These are phyloP conservation scores for Urocitellus parryii DNA, from an alignment of 2,113 vertebrate genomes.

Conservation along the genomic window DNA sequence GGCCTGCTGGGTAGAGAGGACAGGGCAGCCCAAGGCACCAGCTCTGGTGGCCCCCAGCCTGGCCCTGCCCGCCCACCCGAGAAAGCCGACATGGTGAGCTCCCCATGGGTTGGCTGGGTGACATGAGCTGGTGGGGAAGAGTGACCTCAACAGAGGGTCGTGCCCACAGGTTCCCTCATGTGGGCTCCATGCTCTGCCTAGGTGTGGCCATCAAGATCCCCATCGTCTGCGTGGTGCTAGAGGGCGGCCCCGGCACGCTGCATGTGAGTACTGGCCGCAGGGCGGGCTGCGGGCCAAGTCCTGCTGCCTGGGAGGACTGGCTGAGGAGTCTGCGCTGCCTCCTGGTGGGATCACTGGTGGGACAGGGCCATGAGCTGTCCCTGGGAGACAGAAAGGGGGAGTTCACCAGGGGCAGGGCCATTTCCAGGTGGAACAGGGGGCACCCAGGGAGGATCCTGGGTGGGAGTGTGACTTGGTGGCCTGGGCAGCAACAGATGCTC, in stretches of 20 bases:
- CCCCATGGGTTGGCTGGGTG: too few species aligned
- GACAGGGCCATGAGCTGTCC: neutral
- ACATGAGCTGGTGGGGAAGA: neutral
- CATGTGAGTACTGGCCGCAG: constrained; percentile 88
- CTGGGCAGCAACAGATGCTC: neutral
- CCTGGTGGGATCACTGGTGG: rapidly evolving
- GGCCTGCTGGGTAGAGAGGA: neutral
- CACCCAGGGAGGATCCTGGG: rapidly evolving
- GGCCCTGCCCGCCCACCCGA: rapidly evolving
- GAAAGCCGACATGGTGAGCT: rapidly evolving
- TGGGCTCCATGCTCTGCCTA: constrained; percentile 60
- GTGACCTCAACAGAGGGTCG: rapidly evolving
- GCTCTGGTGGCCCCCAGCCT: neutral
- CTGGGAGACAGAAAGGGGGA: too few species aligned
- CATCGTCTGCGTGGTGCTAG: constrained; percentile 95
- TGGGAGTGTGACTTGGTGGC: neutral
- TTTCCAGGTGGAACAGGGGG: neutral
- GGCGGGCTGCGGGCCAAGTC: rapidly evolving
- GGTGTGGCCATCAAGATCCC: constrained; percentile 93
- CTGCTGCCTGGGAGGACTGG: neutral
- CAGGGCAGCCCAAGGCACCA: neutral
- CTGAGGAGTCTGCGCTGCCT: rapidly evolving
- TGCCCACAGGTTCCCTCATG: neutral
- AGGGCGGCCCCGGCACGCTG: constrained; percentile 96
- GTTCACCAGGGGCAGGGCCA: neutral